Conservation (phyloP, 2,797 vertebrate species). For the Spondyliosoma cantharus region DNA sequence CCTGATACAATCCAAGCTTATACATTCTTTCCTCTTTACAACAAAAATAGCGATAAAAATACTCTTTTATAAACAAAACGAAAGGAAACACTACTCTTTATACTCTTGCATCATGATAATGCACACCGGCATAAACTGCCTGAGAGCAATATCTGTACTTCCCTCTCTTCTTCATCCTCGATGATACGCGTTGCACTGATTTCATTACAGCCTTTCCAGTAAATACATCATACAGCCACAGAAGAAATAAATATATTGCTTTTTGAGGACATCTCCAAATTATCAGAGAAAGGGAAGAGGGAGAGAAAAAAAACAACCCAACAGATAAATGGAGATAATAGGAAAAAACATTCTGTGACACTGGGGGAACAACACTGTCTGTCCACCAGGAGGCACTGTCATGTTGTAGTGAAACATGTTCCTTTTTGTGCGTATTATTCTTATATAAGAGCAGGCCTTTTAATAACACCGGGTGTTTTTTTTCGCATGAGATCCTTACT, state of each 20-base stretch:
- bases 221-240: conserved; percentile 69
- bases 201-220: conserved; percentile 61
- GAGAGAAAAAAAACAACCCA: conserved; percentile 7
- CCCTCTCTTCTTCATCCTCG: conserved; percentile 50
- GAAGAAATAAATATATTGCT: conserved; percentile 82
- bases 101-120: conserved; percentile 55
- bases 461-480: conserved; percentile 30
- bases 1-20: conserved; percentile 71
- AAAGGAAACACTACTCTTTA: conserved; percentile 55
- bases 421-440: conserved; percentile 69
- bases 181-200: conserved; percentile 44
- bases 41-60: conserved; percentile 81
- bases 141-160: conserved; percentile 49
- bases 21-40: conserved; percentile 79
- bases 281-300: conserved; percentile 39
- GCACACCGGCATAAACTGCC: conserved; percentile 58
- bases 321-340: conserved; percentile 68
- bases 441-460: conserved; percentile 66
- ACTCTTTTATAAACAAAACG: conserved; percentile 71
- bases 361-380: conserved; percentile 74
- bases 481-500: conserved; percentile 42
- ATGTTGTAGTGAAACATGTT: conserved; percentile 59
- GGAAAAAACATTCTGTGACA: conserved; percentile 76
- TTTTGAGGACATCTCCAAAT: conserved; percentile 77
- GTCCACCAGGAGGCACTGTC: conserved; percentile 85